A percentile compares a stretch with the other conserved stretches of the same genome.
These are phyloP conservation scores for Prunella himalayana DNA, from an alignment of 2,113 vertebrate species.

Conservation along the genomic window DNA sequence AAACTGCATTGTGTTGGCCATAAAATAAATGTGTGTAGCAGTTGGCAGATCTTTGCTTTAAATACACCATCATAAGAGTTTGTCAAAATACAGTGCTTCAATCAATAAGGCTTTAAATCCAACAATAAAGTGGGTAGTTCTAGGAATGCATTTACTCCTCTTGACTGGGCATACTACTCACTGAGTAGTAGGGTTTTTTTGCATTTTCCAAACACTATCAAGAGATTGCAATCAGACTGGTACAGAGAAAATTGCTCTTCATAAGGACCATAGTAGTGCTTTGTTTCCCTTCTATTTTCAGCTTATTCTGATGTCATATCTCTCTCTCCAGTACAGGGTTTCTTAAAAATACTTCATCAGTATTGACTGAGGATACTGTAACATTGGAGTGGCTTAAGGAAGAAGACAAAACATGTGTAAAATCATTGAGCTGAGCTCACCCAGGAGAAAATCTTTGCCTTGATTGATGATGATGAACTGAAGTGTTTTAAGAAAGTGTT, in stretches of 20 bases:
- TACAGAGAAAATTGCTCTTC: background rate
- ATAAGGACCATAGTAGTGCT: background rate
- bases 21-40: background rate
- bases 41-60: background rate
- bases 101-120: background rate
- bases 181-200: background rate
- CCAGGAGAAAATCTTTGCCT: background rate
- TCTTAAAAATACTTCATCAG: background rate
- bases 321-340: background rate
- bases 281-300: background rate
- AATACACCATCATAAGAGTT: background rate
- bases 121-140: background rate
- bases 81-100: slow-evolving; percentile 5
- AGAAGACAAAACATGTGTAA: background rate
- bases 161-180: background rate
- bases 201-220: background rate
- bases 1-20: background rate
- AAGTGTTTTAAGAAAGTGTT: background rate
- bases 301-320: background rate
- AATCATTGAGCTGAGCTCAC: background rate
- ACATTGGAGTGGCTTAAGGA: background rate
- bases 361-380: background rate
- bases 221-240: background rate
- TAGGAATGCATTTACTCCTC: background rate
- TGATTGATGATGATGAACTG: background rate